Conservation (phyloP, 30 jellyfish, hydroid and myxozoan species). For the Sanderia malayensis region DNA sequence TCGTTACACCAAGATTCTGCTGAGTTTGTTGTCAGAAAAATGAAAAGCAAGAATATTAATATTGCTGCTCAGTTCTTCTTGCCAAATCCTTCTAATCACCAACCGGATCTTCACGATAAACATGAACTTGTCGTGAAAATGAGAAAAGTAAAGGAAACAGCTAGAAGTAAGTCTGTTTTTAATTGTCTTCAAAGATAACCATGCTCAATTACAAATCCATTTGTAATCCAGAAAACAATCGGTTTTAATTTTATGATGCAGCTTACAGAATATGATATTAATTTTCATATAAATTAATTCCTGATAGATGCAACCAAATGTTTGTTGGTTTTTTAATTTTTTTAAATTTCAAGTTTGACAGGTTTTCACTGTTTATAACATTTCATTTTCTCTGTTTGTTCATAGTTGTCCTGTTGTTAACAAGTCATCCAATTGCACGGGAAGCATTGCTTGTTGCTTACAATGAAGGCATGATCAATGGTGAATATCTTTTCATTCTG, state of each 20-base stretch:
- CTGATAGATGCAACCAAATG: too few species aligned
- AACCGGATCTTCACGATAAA: slow-evolving; percentile 42
- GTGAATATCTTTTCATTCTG: slow-evolving; percentile 75
- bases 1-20: slow-evolving; percentile 57
- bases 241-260: too few species aligned
- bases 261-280: too few species aligned
- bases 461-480: slow-evolving; percentile 59
- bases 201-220: too few species aligned
- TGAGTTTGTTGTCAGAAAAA: slow-evolving; percentile 53
- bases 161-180: slow-evolving; percentile 73
- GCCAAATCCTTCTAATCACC: slow-evolving; percentile 80
- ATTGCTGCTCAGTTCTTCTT: slow-evolving; percentile 27
- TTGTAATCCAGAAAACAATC: too few species aligned
- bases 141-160: slow-evolving; percentile 50
- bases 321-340: too few species aligned
- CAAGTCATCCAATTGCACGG: slow-evolving; percentile 66
- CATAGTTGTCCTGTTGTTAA: slow-evolving; percentile 58
- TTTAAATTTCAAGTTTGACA: too few species aligned
- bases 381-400: too few species aligned
- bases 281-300: too few species aligned
- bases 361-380: too few species aligned
- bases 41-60: slow-evolving; percentile 42
- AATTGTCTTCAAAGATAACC: too few species aligned
- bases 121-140: slow-evolving; percentile 46
- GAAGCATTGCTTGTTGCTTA: slow-evolving; percentile 89